Base-by-base conservation (phyloP, 2,113 vertebrate genomes). In the Cynoglossus semilaevis region DNA sequence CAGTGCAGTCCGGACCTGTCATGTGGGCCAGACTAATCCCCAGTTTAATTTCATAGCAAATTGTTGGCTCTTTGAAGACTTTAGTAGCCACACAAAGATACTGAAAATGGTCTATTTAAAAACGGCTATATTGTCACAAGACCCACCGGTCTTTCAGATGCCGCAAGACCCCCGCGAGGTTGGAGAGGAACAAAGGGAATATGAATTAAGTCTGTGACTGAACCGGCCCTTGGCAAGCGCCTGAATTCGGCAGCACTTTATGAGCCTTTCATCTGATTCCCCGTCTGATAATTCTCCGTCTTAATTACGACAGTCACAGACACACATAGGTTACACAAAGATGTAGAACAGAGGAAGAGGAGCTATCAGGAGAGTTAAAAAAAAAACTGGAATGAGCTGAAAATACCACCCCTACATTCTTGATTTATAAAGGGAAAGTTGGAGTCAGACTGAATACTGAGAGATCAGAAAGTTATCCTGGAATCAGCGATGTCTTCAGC, bases 101-200 rank as follows among this genome's bases (percentile, higher is more conserved):
- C 62, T 77, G 74, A 76, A 76, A 88, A 76, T 78, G 67, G 64
- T 69, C 53, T 71, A 49, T 85, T 79, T 79, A 75, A 82, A 84
- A 80, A 79, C 79, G 85, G 81, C 72, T 81, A 72, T 59, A 79
- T 74, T 85, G 78, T 73, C 79, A 65, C 71, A 58, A 43, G 61
- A 60, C 38, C 62, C 50, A 55, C 58, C 52, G 52, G 58, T 64
- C 69, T 61, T 76, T 52, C 67, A 56, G 70, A 72, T 56, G 77
- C 79, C 69, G 63, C 35, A 29, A 74, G 71, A 62, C 45, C 72
- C 67, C 72, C 51, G 60, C 67, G 70, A 75, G 63, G 76, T 67
- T 67, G 77, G 51, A 55, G 43, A 60, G 55, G 77, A 88, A 88
- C 80, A 87, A 87, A 85, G 73, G 70, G 76, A 87, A 82, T 77